Evolutionary conservation across 2,797 vertebrate genomes (phyloP).

Genomic region (Anas bahamensis): DNA sequence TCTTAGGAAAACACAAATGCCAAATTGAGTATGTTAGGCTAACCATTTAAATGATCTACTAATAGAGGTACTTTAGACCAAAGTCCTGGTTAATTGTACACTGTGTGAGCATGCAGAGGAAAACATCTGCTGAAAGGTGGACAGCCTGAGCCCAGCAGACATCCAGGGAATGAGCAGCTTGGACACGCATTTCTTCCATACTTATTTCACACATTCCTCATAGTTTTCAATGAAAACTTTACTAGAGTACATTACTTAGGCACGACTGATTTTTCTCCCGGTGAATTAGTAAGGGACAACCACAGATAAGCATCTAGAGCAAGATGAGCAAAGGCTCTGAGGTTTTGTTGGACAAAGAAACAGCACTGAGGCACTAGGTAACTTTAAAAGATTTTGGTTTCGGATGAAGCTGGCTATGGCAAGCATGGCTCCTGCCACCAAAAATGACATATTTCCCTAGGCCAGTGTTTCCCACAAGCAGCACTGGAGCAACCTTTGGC

Average conservation of each 20-base stretch:
- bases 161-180: not conserved
- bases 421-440: not conserved
- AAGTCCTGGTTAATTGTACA: not conserved
- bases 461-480: not conserved
- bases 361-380: not conserved
- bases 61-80: conserved; percentile 1
- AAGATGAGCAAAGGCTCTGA: not conserved
- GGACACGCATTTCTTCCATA: not conserved
- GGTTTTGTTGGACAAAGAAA: not conserved
- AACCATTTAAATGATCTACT: conserved; percentile 13
- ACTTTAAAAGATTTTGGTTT: not conserved
- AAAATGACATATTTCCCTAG: not conserved
- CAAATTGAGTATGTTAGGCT: conserved; percentile 13
- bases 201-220: not conserved
- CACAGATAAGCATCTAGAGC: not conserved
- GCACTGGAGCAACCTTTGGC: not conserved
- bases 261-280: not conserved
- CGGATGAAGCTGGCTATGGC: not conserved
- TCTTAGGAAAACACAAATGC: conserved; percentile 35
- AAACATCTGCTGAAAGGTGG: not conserved
- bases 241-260: not conserved
- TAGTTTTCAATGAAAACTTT: not conserved
- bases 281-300: not conserved
- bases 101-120: not conserved
- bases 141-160: not conserved